phyloP scores from a whole-genome alignment of 2,888 invertebrate species.

The Lobophora halterata region DNA sequence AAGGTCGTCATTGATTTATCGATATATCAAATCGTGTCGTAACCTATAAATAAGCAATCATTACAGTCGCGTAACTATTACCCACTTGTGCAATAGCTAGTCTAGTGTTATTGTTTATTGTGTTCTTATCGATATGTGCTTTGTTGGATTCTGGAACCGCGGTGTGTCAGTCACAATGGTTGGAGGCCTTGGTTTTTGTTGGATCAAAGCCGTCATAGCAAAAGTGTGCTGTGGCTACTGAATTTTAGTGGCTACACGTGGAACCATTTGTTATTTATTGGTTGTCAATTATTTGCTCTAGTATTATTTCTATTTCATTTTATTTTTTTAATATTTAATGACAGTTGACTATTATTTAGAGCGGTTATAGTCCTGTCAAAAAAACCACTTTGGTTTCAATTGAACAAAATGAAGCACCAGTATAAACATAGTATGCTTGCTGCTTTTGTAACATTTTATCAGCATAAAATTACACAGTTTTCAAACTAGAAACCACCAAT shows the following conservation, averaged over 20 bases:
- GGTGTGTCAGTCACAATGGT: constrained; percentile 55
- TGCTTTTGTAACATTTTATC: constrained; percentile 12
- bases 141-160: constrained; percentile 48
- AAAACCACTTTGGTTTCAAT: too few species aligned
- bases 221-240: too few species aligned
- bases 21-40: constrained; percentile 36
- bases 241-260: too few species aligned
- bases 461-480: constrained; percentile 17
- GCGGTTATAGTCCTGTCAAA: too few species aligned
- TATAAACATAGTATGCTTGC: too few species aligned
- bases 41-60: constrained; percentile 45
- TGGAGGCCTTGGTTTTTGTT: constrained; percentile 70
- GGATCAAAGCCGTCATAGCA: too few species aligned
- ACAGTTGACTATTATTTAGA: too few species aligned
- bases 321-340: too few species aligned
- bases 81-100: constrained; percentile 59
- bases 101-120: constrained; percentile 78
- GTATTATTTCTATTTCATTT: too few species aligned
- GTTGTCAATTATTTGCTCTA: too few species aligned
- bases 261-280: too few species aligned
- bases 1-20: constrained; percentile 14
- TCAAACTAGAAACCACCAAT: constrained; percentile 26
- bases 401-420: too few species aligned
- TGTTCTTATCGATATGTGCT: constrained; percentile 75
- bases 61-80: constrained; percentile 53